These are phyloP conservation scores for Aythya baeri DNA, from an alignment of 2,113 vertebrate genomes.

Conservation along the genomic window DNA sequence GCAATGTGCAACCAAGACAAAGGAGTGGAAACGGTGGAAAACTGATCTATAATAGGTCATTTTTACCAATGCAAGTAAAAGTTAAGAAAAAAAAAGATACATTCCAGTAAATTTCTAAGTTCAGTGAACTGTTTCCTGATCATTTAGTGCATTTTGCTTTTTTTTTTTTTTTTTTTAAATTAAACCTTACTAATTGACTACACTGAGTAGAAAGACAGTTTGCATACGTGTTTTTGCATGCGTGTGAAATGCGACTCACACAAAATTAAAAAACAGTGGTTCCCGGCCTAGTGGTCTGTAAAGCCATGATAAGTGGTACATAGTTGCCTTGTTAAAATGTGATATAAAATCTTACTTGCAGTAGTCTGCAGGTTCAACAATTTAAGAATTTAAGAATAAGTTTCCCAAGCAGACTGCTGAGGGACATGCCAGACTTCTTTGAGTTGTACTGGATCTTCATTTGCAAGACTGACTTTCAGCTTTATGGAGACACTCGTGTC, in stretches of 20 bases:
- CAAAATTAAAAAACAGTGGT: rapidly evolving
- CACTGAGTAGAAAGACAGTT: not conserved
- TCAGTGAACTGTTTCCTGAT: not conserved
- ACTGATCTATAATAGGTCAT: constrained; percentile 3
- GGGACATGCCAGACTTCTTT: not conserved
- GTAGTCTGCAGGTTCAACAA: not conserved
- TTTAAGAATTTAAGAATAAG: not conserved
- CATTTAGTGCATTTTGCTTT: not conserved
- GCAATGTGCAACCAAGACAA: not conserved
- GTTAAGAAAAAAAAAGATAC: not conserved
- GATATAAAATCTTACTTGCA: not conserved
- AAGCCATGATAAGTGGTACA: not conserved
- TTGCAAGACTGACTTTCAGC: not conserved
- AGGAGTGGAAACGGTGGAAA: not conserved
- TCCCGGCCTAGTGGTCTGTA: not conserved
- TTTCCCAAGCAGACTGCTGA: not conserved
- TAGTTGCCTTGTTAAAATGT: not conserved
- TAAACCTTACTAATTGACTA: not conserved
- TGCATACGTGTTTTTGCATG: not conserved
- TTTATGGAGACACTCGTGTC: not conserved
- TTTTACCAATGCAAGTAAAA: not conserved
- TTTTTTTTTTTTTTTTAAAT: not conserved
- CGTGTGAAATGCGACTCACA: not conserved
- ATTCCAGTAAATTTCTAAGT: not conserved
- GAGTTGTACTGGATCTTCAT: not conserved